A percentile compares a stretch with the other conserved stretches of the same genome.
phyloP scores from a whole-genome alignment of 2,797 vertebrate species.

The Heteromormyrus szaboi region DNA sequence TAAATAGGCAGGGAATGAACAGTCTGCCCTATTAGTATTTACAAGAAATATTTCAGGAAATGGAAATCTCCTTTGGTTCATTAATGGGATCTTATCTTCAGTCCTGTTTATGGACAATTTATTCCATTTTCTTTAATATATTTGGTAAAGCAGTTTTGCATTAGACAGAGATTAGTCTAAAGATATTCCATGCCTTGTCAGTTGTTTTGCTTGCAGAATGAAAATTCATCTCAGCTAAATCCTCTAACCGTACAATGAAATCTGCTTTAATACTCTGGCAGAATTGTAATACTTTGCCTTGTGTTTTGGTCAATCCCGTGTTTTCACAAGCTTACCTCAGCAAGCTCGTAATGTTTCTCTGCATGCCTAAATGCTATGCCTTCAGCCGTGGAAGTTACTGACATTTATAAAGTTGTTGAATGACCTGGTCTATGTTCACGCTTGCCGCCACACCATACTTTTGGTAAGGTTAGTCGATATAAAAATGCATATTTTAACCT shows the following conservation, averaged over 20 bases:
- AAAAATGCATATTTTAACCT: slow-evolving; percentile 14
- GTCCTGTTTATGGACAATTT: background rate
- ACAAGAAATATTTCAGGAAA: background rate
- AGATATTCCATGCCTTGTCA: background rate
- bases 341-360: background rate
- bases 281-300: background rate
- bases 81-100: background rate
- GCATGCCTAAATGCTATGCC: background rate
- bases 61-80: background rate
- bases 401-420: background rate
- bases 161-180: background rate
- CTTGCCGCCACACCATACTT: background rate
- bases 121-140: background rate
- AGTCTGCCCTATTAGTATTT: background rate
- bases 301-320: background rate
- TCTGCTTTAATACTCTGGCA: background rate
- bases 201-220: background rate
- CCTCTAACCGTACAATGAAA: background rate
- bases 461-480: background rate
- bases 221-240: background rate
- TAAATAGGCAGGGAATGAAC: background rate
- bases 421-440: background rate
- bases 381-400: background rate
- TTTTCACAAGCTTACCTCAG: background rate
- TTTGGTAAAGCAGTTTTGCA: background rate